Base-by-base conservation (phyloP, 2,888 invertebrate genomes). In the Protophormia terraenovae region DNA sequence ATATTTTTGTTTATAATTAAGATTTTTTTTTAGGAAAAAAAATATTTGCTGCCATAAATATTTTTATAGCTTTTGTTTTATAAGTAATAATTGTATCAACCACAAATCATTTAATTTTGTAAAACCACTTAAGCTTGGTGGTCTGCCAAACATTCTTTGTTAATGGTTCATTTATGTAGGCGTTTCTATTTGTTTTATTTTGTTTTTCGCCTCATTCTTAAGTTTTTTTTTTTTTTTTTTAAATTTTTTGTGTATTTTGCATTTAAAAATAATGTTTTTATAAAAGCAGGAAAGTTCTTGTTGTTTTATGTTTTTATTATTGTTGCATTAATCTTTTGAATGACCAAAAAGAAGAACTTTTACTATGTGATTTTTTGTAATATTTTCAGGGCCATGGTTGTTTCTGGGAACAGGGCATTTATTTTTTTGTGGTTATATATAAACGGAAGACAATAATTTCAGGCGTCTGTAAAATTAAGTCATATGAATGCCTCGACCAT, bases 391-490 rank as follows among this genome's bases (percentile, higher is more conserved):
- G 76, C 76, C 84, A 80, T 71, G 78, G 60, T 35, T 62, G n/a
- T 22, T 75, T 16, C 75, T 45, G 47, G 24, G 55, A 62, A 71
- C 6, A 47, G 38, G 16, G n/a, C 27, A 66, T 16, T 84, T 76
- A 50, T 50, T 67, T 73, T 1, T 19, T 47, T 58, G 14, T 66
- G 24, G 38, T 55, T 29, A 24, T 32, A 14, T 45, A 64, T 75
- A 83, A 83, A 83, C 66, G 72, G 78, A 82, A 85, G 85, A 85
- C 82, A 81, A 78, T 82, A 78, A 85, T 85, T 82, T 82, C 64
- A 82, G 75, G 75, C 60, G 85, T 75, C 85, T 85, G 78, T 55
- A 41, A 85, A 85, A 85, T 85, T 85, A 85, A 85, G 85, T 78
- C 85, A 78, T 82, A 78, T 73, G 47, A 78, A 78, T 69, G 78